Conservation (phyloP, 35 echinoderm and acorn worm species). For the Apostichopus californicus region DNA sequence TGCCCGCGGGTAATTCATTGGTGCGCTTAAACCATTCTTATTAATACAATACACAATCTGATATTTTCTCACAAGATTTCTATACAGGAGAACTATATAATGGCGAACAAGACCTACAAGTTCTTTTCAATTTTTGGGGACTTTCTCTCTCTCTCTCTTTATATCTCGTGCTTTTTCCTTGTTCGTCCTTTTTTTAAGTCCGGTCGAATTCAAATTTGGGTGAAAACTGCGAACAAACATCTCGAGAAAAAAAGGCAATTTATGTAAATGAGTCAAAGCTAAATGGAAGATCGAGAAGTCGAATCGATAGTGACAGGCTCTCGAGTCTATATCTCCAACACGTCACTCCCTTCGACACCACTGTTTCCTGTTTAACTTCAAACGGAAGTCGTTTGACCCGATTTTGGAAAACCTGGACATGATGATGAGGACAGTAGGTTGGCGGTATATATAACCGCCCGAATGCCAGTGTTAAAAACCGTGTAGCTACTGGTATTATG, state of each 20-base stretch:
- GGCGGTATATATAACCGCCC: no score
- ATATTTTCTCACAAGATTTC: no score
- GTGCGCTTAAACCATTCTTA: no score
- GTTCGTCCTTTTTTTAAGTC: not conserved
- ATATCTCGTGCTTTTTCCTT: not conserved
- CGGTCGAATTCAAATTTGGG: not conserved
- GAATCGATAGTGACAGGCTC: conserved; percentile 35
- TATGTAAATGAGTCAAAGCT: conserved; percentile 10
- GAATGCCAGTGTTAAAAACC: no score
- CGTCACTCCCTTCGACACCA: conserved; percentile 14
- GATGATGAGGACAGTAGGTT: no score
- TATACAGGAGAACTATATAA: no score
- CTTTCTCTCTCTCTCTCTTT: no score
- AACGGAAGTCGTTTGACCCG: conserved; percentile 30
- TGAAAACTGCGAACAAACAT: not conserved
- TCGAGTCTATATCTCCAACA: conserved; percentile 5
- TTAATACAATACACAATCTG: no score
- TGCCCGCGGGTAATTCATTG: no score
- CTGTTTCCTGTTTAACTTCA: conserved; percentile 34
- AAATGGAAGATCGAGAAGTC: conserved; percentile 20
- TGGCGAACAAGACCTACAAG: no score
- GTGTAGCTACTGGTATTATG: no score
- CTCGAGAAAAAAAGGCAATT: not conserved
- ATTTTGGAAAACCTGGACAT: not conserved
- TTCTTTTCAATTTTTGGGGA: no score